A percentile compares a stretch with the other conserved stretches of the same genome.
Evolutionary conservation across 2,113 vertebrate genomes (phyloP).

Genomic region (Calyptommatus sinebrachiatus): DNA sequence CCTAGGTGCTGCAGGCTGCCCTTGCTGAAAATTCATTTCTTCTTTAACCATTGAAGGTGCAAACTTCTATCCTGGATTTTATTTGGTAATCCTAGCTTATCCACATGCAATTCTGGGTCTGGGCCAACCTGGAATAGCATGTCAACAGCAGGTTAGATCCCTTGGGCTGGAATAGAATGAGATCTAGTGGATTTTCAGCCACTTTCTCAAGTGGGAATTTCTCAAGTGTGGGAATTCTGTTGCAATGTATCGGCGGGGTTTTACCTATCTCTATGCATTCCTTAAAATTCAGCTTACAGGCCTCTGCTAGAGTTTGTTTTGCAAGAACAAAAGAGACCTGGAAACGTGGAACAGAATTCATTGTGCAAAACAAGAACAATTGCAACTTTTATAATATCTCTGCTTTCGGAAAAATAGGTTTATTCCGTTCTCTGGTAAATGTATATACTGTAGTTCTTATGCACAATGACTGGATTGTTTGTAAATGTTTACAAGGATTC

Average conservation of each 20-base stretch:
- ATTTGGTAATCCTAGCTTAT: too few species aligned
- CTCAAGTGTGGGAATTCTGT: too few species aligned
- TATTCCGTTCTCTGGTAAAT: background rate
- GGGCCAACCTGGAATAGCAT: too few species aligned
- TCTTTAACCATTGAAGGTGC: too few species aligned
- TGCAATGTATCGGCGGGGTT: background rate
- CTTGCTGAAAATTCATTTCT: too few species aligned
- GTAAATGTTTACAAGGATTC: conserved; percentile 50
- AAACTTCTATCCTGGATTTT: too few species aligned
- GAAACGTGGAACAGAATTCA: background rate
- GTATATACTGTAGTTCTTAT: background rate
- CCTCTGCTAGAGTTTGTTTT: background rate
- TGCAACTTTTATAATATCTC: background rate
- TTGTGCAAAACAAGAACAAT: background rate
- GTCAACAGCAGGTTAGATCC: too few species aligned
- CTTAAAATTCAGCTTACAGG: background rate
- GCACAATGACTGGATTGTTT: conserved; percentile 6
- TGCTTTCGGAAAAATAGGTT: background rate
- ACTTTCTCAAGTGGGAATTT: too few species aligned
- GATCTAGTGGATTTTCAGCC: too few species aligned
- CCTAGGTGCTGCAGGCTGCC: too few species aligned
- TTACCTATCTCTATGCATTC: background rate
- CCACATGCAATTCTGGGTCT: too few species aligned
- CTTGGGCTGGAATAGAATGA: too few species aligned
- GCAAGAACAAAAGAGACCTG: background rate